Evolutionary conservation across 2,113 vertebrate species (phyloP).

Genomic region (Neogale vison): DNA sequence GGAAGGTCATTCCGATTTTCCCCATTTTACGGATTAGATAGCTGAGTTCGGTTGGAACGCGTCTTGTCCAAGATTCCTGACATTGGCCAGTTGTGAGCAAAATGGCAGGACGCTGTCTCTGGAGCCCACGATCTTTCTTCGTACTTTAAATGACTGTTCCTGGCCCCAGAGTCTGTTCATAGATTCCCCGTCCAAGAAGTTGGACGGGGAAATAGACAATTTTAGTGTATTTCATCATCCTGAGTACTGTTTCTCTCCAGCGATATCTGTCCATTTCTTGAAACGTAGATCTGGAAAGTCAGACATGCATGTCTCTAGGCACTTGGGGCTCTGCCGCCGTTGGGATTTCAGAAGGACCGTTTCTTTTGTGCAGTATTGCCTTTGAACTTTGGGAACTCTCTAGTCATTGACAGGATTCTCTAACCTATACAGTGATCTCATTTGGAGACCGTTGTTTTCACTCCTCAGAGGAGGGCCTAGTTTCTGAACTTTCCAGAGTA

Average conservation of each 20-base stretch:
- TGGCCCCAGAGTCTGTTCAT: background rate
- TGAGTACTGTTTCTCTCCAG: background rate
- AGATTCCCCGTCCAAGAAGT: fast-evolving
- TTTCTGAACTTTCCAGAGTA: background rate
- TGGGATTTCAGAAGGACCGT: fast-evolving
- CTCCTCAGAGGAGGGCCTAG: background rate
- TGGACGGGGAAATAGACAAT: background rate
- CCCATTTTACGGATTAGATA: background rate
- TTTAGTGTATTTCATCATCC: background rate
- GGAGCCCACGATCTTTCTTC: fast-evolving
- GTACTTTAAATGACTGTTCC: background rate
- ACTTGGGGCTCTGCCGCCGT: background rate
- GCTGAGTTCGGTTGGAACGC: background rate
- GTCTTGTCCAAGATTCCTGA: too few relatives aligned
- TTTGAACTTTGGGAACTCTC: background rate
- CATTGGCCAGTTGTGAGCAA: background rate
- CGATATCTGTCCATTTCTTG: background rate
- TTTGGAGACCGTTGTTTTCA: too few relatives aligned
- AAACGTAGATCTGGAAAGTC: background rate
- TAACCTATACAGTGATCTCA: too few relatives aligned
- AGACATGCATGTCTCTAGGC: background rate
- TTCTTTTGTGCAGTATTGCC: background rate
- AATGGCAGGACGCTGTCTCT: too few relatives aligned
- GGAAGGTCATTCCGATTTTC: background rate
- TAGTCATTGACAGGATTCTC: background rate